phyloP scores from a whole-genome alignment of 2,888 invertebrate genomes.

The Nymphalis polychloros region DNA sequence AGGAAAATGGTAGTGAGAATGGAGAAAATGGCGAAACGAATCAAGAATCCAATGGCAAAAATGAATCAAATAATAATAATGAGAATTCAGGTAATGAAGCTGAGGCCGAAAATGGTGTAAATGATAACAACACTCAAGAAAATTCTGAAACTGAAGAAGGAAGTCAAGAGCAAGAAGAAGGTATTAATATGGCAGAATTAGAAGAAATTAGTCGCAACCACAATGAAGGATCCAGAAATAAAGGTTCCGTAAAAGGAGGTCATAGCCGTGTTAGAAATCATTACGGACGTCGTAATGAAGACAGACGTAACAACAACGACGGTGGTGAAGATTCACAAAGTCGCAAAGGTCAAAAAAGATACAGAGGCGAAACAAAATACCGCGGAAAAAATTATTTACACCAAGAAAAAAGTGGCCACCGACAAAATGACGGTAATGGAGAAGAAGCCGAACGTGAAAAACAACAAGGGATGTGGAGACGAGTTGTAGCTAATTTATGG shows the following conservation, averaged over 20 bases:
- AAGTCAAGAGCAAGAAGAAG: conserved; percentile 1
- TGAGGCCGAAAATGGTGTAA: conserved; percentile 2
- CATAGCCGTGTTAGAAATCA: not conserved
- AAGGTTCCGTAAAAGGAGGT: conserved; percentile 2
- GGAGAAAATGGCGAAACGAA: conserved; percentile 20
- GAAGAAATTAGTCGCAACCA: conserved; percentile 16
- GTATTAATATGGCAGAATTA: conserved; percentile 12
- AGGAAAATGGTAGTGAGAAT: conserved; percentile 24
- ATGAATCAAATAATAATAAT: conserved; percentile 18
- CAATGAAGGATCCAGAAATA: not conserved
- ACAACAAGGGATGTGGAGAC: conserved; percentile 9
- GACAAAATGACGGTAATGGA: not conserved
- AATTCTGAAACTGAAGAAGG: conserved; percentile 1
- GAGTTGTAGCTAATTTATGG: conserved; percentile 7
- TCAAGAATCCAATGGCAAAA: conserved; percentile 13
- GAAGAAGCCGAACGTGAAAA: not conserved
- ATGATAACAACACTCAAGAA: conserved; percentile 17
- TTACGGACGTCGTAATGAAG: not conserved
- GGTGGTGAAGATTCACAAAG: conserved; percentile 9
- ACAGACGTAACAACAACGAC: conserved; percentile 6
- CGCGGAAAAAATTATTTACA: not conserved
- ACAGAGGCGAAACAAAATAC: not conserved
- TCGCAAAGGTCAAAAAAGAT: conserved; percentile 11
- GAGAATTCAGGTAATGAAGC: conserved; percentile 21
- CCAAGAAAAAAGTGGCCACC: not conserved